These are phyloP conservation scores for Subanguina moxae DNA, from an alignment of 1,140 invertebrate species.

Conservation along the genomic window DNA sequence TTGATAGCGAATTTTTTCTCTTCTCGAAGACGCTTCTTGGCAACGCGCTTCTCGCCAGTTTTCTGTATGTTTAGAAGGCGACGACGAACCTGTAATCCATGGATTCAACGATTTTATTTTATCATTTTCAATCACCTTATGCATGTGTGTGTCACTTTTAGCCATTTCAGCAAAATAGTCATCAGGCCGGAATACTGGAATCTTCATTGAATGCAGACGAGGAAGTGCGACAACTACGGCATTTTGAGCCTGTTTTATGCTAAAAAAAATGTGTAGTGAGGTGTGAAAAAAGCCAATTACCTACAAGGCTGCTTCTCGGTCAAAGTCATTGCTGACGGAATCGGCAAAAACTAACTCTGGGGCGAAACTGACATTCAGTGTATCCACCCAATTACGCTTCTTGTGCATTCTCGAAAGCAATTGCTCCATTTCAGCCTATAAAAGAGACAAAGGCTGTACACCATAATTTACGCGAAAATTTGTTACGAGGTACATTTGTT, in stretches of 20 bases:
- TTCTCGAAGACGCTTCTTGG: constrained; percentile 78
- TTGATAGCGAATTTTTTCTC: constrained; percentile 81
- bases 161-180: constrained; percentile 99
- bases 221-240: constrained; percentile 46
- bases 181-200: constrained; percentile 66
- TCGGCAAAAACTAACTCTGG: constrained; percentile 25
- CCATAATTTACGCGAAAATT: too few species aligned
- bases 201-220: constrained; percentile 31
- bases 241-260: constrained; percentile 53
- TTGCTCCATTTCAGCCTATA: constrained; percentile 26
- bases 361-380: constrained; percentile 41
- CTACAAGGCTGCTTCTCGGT: constrained; percentile 51
- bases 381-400: constrained; percentile 42
- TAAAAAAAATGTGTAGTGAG: constrained; percentile 31
- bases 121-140: constrained; percentile 67
- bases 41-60: constrained; percentile 77
- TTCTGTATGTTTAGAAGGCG: constrained; percentile 78
- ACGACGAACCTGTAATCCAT: constrained; percentile 69
- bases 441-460: too few species aligned
- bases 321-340: constrained; percentile 45
- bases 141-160: constrained; percentile 94
- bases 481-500: too few species aligned
- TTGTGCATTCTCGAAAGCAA: constrained; percentile 27
- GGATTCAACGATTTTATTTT: background rate
- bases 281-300: constrained; percentile 34